Conservation (phyloP, 1,140 invertebrate genomes). For the Drosophila repleta region DNA sequence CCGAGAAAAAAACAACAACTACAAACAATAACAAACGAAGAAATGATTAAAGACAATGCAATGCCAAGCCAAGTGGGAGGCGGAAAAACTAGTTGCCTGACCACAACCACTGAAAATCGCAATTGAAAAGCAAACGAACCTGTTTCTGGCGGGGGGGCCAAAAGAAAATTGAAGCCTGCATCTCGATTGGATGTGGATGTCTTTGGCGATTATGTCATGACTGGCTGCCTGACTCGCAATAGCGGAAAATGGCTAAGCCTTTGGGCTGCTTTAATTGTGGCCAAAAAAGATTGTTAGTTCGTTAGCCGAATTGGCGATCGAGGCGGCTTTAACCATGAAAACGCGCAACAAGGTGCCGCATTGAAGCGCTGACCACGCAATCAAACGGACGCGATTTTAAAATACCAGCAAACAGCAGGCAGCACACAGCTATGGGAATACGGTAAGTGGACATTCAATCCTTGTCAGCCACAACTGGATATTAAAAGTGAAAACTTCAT, state of each 20-base stretch:
- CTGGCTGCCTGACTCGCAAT: constrained; percentile 5
- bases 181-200: constrained; percentile 36
- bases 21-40: neutral
- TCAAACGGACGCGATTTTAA: constrained; percentile 53
- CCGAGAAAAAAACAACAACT: constrained; percentile 20
- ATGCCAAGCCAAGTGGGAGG: constrained; percentile 32
- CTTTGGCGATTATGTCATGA: constrained; percentile 68
- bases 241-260: constrained; percentile 56
- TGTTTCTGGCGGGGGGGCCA: constrained; percentile 27
- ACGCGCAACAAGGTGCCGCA: constrained; percentile 35
- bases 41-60: constrained; percentile 15
- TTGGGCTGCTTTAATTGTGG: constrained; percentile 47
- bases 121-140: constrained; percentile 44
- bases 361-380: constrained; percentile 50
- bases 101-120: constrained; percentile 26
- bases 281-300: constrained; percentile 21
- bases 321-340: constrained; percentile 33
- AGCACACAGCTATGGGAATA: constrained; percentile 52
- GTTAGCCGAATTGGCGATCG: constrained; percentile 31
- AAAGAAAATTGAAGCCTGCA: constrained; percentile 27
- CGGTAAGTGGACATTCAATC: constrained; percentile 49
- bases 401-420: neutral
- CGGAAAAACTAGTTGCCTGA: constrained; percentile 59
- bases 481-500: no score
- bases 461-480: neutral